Evolutionary conservation across 23 tunicate species (phyloP), one percentile per base, ranked within the genome.

Genomic region (Corella eumyota): DNA sequence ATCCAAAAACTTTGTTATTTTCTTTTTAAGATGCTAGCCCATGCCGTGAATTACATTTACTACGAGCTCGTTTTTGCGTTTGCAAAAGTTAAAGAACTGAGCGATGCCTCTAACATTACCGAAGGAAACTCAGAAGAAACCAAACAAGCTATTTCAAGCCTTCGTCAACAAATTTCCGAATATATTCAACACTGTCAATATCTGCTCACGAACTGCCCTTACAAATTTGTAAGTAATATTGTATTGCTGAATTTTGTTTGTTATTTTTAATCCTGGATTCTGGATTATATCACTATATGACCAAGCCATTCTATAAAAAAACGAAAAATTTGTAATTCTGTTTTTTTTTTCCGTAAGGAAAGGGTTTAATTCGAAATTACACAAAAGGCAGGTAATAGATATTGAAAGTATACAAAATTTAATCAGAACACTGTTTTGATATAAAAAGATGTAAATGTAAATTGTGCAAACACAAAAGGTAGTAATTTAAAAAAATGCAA

Each of bases 11-110:
- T n/a, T n/a, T n/a, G n/a, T n/a, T n/a, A n/a, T n/a, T n/a, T n/a
- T n/a, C n/a, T n/a, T n/a, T n/a, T n/a, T n/a, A n/a, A 85, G 95
- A 68, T 88, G 81, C 65, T 88, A 32, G 55, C 50, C 20, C 74
- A 88, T 48, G 77, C 96, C 2, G 67, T 78, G 28, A 73, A 72
- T 48, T 78, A 78, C 57, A 58, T 88, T 66, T 74, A 88, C 62
- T 78, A 67, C 65, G 87, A 88, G 66, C 65, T 88, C 47, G 58
- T 68, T 25, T 88, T 67, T 60, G 62, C 60, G 23, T 51, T 79
- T 4, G 66, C 53, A 38, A 46, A 57, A 27, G 69, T 73, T 1
- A 78, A 78, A 56, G 40, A 73, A 23, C 58, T 57, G 20, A 63
- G 65, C 13, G 77, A 78, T 28, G 46, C 60, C 28, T 24, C 31